These are phyloP conservation scores for Neoscelio sp. DNA, from an alignment of 2,888 invertebrate genomes.

Conservation along the genomic window DNA sequence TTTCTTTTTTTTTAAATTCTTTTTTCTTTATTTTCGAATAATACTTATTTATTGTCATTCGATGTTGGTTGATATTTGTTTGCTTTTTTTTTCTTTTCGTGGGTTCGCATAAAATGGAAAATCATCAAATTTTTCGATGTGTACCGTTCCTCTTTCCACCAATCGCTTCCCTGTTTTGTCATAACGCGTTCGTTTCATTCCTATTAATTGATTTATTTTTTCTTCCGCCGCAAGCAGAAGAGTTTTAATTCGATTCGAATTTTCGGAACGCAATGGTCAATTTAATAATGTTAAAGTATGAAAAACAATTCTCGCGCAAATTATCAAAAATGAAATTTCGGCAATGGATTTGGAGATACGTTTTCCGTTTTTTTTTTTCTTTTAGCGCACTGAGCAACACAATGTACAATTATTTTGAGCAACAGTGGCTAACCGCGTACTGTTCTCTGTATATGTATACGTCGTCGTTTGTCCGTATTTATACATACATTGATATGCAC, in stretches of 20 bases:
- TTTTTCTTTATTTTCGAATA: constrained; percentile 70
- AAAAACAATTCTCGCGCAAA: constrained; percentile 61
- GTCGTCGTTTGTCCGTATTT: constrained; percentile 55
- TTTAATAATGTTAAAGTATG: constrained; percentile 57
- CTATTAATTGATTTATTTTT: constrained; percentile 30
- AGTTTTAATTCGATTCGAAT: constrained; percentile 41
- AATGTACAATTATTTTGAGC: constrained; percentile 71
- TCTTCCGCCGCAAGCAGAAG: constrained; percentile 36
- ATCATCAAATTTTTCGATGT: constrained; percentile 65
- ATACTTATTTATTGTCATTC: constrained; percentile 78
- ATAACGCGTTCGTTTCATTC: background rate
- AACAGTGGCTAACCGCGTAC: constrained; percentile 68
- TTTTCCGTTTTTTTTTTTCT: constrained; percentile 49
- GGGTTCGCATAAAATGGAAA: constrained; percentile 53
- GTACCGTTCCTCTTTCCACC: constrained; percentile 57
- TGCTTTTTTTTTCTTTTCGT: constrained; percentile 26
- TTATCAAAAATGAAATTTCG: constrained; percentile 59
- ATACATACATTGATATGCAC: constrained; percentile 66
- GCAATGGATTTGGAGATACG: constrained; percentile 59
- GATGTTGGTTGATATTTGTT: constrained; percentile 69
- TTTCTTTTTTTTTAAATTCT: constrained; percentile 56
- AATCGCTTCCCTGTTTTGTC: constrained; percentile 1
- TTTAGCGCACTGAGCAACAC: constrained; percentile 70
- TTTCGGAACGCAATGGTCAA: constrained; percentile 62
- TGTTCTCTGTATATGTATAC: constrained; percentile 69